Evolutionary conservation across 92 coral and sea anemone species (phyloP).

Genomic region (Zoanthus sansibaricus): DNA sequence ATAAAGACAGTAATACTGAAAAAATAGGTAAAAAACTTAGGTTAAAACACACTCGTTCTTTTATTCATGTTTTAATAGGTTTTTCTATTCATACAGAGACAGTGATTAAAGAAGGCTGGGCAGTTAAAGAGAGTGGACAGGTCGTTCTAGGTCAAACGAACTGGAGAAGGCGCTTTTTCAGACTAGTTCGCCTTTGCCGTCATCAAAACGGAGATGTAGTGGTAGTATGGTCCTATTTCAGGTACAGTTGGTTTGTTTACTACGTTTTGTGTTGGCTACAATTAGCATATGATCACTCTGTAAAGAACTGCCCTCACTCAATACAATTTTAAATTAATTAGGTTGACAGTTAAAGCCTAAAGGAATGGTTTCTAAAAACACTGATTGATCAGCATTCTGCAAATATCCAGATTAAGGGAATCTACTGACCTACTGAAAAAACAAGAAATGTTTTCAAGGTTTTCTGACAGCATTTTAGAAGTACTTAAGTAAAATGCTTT

Average conservation of each 20-base stretch:
- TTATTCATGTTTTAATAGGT: neutral
- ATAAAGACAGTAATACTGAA: neutral
- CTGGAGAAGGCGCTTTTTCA: conserved; percentile 90
- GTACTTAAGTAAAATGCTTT: too few species aligned
- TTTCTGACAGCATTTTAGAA: too few species aligned
- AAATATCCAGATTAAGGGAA: too few species aligned
- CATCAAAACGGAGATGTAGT: conserved; percentile 46
- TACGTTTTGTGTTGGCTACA: too few species aligned
- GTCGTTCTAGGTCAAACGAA: conserved; percentile 87
- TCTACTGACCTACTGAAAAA: too few species aligned
- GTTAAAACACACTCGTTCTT: neutral
- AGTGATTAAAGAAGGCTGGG: conserved; percentile 96
- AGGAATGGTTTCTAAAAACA: too few species aligned
- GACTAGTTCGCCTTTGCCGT: conserved; percentile 62
- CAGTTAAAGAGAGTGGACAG: conserved; percentile 94
- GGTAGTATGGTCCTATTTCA: conserved; percentile 85
- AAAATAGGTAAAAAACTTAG: conserved; percentile 10
- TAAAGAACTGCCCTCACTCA: too few species aligned
- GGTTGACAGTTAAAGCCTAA: too few species aligned
- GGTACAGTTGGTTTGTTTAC: conserved; percentile 45
- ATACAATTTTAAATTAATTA: too few species aligned
- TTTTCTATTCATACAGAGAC: conserved; percentile 9
- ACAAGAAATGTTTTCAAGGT: too few species aligned
- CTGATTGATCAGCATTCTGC: too few species aligned
- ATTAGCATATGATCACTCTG: too few species aligned